Percentiles rank a stretch among this genome's conserved stretches.
Evolutionary conservation across 2,113 vertebrate species (phyloP).

Genomic region (Sterrhoptilus dennistouni): DNA sequence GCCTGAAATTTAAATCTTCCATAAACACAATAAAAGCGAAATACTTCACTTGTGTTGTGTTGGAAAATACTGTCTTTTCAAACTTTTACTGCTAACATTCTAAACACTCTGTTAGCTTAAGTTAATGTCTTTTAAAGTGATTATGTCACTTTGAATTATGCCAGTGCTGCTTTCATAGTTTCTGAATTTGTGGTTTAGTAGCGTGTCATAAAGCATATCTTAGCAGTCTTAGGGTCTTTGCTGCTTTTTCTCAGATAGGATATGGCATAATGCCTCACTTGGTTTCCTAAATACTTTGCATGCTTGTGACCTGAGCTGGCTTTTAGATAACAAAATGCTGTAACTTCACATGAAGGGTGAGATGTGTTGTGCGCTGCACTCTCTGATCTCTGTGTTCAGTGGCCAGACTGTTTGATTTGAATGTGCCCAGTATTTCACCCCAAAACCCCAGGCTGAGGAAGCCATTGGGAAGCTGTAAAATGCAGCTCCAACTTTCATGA

Average conservation of each 20-base stretch:
- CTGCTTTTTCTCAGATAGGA: not conserved
- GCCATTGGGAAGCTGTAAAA: not conserved
- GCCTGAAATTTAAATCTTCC: not conserved
- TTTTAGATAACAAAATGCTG: not conserved
- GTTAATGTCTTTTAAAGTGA: not conserved
- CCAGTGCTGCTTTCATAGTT: not conserved
- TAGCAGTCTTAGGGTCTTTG: not conserved
- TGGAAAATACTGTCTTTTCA: not conserved
- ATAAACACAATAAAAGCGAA: not conserved
- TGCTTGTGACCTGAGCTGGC: not conserved
- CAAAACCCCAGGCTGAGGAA: not conserved
- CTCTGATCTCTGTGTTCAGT: not conserved
- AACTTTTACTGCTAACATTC: not conserved
- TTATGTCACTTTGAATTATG: constrained; percentile 5
- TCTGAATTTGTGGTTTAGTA: constrained; percentile 4
- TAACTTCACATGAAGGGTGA: not conserved
- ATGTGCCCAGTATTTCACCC: not conserved
- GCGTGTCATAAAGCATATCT: not conserved
- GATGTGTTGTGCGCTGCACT: not conserved
- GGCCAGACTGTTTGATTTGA: constrained; percentile 1
- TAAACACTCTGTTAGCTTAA: not conserved
- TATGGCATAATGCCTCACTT: not conserved
- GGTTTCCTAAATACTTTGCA: not conserved
- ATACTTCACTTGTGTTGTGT: not conserved
- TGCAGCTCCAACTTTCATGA: not conserved